Percentiles rank a stretch among this genome's conserved stretches.
These are phyloP conservation scores for Xestia xanthographa DNA, from an alignment of 2,888 invertebrate genomes.

Conservation along the genomic window DNA sequence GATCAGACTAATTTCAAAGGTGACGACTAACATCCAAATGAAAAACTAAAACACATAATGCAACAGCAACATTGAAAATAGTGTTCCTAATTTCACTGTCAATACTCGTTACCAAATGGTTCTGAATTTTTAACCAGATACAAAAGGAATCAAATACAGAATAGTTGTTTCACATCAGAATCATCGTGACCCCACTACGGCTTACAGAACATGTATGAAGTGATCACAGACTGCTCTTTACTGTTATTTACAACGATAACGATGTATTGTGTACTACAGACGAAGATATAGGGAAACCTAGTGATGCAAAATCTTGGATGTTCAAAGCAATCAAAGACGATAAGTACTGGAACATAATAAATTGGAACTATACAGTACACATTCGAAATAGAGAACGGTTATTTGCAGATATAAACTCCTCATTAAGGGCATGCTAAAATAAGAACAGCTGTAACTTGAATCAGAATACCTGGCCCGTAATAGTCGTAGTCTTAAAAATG, in stretches of 20 bases:
- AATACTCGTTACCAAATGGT: not conserved
- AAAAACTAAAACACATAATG: not conserved
- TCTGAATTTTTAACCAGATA: not conserved
- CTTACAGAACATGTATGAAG: slow-evolving; percentile 62
- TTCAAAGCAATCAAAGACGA: not conserved
- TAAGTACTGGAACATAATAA: not conserved
- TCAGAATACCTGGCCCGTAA: not conserved
- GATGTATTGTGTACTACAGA: slow-evolving; percentile 16
- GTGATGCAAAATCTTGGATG: not conserved
- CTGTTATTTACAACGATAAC: slow-evolving; percentile 57
- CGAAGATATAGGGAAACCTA: not conserved
- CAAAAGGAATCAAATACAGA: not conserved
- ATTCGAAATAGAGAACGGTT: not conserved
- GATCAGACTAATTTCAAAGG: not conserved
- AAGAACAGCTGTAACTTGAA: not conserved
- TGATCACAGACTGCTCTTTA: slow-evolving; percentile 72
- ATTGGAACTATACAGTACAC: not conserved
- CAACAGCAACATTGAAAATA: not conserved
- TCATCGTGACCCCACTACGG: slow-evolving; percentile 62
- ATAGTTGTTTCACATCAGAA: slow-evolving; percentile 54
- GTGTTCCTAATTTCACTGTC: not conserved
- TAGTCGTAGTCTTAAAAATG: not conserved
- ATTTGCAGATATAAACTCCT: not conserved
- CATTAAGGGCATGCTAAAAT: not conserved
- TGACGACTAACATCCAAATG: not conserved